Base-by-base conservation (phyloP, 2,888 invertebrate species). In the Troilus luridus region DNA sequence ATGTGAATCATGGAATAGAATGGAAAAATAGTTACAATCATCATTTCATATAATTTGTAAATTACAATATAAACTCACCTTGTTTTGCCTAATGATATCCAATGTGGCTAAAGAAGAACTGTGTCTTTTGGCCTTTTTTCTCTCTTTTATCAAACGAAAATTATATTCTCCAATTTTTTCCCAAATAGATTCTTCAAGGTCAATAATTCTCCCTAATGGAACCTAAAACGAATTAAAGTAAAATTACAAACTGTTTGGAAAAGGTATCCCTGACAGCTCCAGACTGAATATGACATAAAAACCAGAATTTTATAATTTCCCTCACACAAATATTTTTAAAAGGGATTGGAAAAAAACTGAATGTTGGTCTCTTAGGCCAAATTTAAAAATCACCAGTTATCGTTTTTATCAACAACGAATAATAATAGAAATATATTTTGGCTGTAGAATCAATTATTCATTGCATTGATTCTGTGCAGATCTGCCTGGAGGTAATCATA, bases 181-280 rank as follows among this genome's bases (percentile, higher is more conserved):
- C 90, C 90, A 90, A 58, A 67, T 72, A 12, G 56, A 77, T 56
- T 85, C 85, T 85, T 85, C 56, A n/a, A 85, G 85, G 56, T 85
- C 85, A 85, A 3, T 12, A n/a, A n/a, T 56, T 56, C 12, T 56
- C 6, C 41, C 21, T 21, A 0, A 19, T 56, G 56, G 56, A 85
- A 85, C 14, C 85, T 85, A 56, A 11, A 85, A 85, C 3, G 10
- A 58, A 56, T 56, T 41, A 1, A 67, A 27, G 24, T 0, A 24
- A 24, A 27, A 64, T n/a, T 64, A 62, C 10, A 62, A 62, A 19
- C 21, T 62, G 62, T 8, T 62, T 62, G 62, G 19, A 41, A 62
- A 62, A 62, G 21, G 7, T 62, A 62, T 21, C 7, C 21, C 62
- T 62, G 5, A 19, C 17, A 89, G 21, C 14, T 24, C 41, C 24